Conservation (phyloP, 2,113 vertebrate species). For the Rhadina sibilatrix region DNA sequence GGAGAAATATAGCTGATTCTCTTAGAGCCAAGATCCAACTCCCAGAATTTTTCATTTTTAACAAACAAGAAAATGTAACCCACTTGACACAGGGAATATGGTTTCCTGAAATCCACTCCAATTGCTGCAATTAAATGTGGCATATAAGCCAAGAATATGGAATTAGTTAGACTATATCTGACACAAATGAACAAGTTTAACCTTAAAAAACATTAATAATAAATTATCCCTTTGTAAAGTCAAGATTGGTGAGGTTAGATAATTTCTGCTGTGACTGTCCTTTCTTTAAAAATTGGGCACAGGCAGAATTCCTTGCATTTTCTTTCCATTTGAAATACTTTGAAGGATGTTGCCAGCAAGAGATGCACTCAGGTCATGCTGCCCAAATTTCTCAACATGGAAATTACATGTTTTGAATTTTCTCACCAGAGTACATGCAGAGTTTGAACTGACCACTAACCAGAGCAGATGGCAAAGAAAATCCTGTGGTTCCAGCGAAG, state of each 20-base stretch:
- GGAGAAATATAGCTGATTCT: neutral
- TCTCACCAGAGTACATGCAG: neutral
- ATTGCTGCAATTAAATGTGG: slow-evolving; percentile 6
- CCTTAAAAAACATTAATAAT: neutral
- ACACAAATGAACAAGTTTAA: neutral
- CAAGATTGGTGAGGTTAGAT: neutral
- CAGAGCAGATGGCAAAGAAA: neutral
- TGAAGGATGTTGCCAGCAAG: neutral
- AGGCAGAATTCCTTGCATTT: neutral
- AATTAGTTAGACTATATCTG: neutral
- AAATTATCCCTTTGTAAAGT: neutral
- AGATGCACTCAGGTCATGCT: neutral
- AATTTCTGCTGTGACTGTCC: neutral
- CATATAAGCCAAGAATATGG: neutral
- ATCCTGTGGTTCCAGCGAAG: neutral
- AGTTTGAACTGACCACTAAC: neutral
- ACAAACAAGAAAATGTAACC: neutral
- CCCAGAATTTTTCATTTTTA: neutral
- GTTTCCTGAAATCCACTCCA: neutral
- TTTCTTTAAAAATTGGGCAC: neutral
- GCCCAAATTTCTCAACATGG: neutral
- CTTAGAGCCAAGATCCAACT: neutral
- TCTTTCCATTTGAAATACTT: neutral
- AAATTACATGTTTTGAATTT: neutral
- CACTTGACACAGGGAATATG: neutral